A percentile compares a stretch with the other conserved stretches of the same genome.
Evolutionary conservation across 2,797 vertebrate genomes (phyloP).

Genomic region (Knipowitschia caucasica): DNA sequence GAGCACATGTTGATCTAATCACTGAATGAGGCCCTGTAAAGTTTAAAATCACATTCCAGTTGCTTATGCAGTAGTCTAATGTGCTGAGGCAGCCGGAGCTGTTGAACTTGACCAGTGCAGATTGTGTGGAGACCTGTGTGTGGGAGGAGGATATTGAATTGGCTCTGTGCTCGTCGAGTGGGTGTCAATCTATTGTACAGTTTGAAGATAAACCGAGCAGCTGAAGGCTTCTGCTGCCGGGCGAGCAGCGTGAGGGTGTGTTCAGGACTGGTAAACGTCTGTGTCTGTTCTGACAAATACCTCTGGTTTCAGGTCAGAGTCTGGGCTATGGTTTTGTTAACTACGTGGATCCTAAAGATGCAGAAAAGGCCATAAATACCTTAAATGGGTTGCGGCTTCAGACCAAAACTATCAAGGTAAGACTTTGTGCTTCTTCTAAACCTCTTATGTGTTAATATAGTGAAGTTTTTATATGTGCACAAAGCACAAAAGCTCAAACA

Average conservation of each 20-base stretch:
- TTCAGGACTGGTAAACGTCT: not conserved
- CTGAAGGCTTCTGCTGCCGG: conserved; percentile 21
- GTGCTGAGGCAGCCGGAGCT: conserved; percentile 47
- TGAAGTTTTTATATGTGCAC: no score
- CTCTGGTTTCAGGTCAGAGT: conserved; percentile 85
- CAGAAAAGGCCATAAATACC: conserved; percentile 97
- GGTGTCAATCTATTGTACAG: conserved; percentile 67
- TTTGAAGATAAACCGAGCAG: conserved; percentile 57
- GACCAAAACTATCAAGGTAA: conserved; percentile 99
- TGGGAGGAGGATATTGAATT: conserved; percentile 69
- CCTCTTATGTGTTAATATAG: no score
- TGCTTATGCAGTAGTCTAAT: conserved; percentile 40
- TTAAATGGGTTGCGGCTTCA: conserved; percentile 97
- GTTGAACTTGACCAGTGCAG: conserved; percentile 63
- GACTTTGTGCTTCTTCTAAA: conserved; percentile 20
- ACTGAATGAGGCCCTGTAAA: conserved; percentile 9
- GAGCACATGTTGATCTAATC: conserved; percentile 1
- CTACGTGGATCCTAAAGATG: conserved; percentile 96
- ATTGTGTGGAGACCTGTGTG: conserved; percentile 50
- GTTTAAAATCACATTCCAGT: conserved; percentile 20
- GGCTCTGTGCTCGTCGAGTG: conserved; percentile 65
- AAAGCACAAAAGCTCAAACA: no score
- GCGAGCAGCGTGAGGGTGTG: not conserved
- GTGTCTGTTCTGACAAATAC: not conserved
- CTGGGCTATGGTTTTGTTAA: conserved; percentile 98